These are phyloP conservation scores for Rhagium mordax DNA, from an alignment of 2,888 invertebrate species.

Conservation along the genomic window DNA sequence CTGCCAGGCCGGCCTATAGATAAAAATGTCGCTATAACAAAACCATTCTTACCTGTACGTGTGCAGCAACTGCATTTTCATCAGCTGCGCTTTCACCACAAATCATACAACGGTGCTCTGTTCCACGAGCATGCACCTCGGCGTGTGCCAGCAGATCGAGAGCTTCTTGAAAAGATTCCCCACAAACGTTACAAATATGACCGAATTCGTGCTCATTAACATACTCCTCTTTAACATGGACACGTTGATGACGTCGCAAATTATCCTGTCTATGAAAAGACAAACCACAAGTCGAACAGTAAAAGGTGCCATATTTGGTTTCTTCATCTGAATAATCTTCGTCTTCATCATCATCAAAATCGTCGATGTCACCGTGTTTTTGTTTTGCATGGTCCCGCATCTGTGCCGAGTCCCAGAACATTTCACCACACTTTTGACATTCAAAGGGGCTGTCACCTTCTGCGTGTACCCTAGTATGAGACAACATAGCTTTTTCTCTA, in stretches of 20 bases:
- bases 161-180: conserved; percentile 84
- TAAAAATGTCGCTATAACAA: neutral
- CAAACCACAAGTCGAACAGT: conserved; percentile 84
- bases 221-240: conserved; percentile 68
- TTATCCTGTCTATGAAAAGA: conserved; percentile 85
- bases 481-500: conserved; percentile 85
- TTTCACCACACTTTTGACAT: conserved; percentile 85
- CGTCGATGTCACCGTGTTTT: conserved; percentile 72
- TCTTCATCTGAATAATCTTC: conserved; percentile 75
- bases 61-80: conserved; percentile 77
- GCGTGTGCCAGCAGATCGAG: conserved; percentile 85
- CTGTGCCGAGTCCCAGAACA: conserved; percentile 81
- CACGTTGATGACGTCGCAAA: conserved; percentile 77
- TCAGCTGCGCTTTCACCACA: conserved; percentile 78
- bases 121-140: conserved; percentile 81
- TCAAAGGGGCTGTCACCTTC: conserved; percentile 81
- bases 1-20: no score
- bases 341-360: conserved; percentile 69
- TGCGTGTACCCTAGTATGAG: conserved; percentile 73
- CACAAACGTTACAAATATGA: conserved; percentile 86
- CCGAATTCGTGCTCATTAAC: conserved; percentile 70
- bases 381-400: conserved; percentile 76
- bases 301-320: conserved; percentile 73
- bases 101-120: conserved; percentile 75
- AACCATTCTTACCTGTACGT: conserved; percentile 67